phyloP scores from a whole-genome alignment of 2,113 vertebrate species.

The Galbula dea region DNA sequence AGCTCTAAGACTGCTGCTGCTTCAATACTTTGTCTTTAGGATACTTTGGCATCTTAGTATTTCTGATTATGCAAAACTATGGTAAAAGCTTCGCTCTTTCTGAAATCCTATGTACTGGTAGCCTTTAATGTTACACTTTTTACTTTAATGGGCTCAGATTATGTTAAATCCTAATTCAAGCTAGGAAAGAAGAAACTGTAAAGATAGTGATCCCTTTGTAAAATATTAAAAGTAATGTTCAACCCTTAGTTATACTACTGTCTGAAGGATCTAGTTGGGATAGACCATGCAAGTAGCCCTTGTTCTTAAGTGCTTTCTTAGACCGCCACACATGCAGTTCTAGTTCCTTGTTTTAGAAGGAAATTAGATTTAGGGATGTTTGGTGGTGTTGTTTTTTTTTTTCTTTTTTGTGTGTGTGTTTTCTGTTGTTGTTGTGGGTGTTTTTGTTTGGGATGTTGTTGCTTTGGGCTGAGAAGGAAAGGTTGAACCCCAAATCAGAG shows the following conservation, averaged over 20 bases:
- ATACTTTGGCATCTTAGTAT: not conserved
- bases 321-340: fast-evolving
- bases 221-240: not conserved
- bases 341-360: not conserved
- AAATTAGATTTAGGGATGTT: not conserved
- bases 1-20: not conserved
- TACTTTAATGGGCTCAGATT: not conserved
- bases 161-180: not conserved
- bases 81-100: not conserved
- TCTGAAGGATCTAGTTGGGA: not conserved
- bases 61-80: not conserved
- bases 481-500: not conserved
- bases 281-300: not conserved
- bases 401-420: no score
- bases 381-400: no score
- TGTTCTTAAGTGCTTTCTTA: not conserved
- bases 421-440: no score
- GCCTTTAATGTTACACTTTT: not conserved
- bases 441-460: not conserved
- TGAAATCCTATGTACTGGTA: not conserved
- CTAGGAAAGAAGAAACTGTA: not conserved
- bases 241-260: not conserved
- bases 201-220: not conserved
- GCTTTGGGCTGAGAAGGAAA: not conserved
- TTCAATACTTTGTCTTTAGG: not conserved